Conservation (phyloP, 2,888 invertebrate species). For the Busseola fusca region DNA sequence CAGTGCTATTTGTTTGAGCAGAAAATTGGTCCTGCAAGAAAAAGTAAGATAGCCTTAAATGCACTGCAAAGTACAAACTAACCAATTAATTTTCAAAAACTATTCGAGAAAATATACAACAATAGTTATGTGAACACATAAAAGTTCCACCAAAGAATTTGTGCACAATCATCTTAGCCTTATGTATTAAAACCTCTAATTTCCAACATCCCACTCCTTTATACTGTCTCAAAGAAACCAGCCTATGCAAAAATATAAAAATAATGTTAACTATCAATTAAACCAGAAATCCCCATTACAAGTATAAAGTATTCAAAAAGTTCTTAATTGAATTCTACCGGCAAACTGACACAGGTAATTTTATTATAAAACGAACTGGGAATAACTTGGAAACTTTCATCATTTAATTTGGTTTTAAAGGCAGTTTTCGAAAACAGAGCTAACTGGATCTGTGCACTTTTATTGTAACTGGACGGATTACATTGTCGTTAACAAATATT, state of each 20-base stretch:
- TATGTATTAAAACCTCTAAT: constrained; percentile 22
- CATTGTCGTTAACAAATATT: constrained; percentile 18
- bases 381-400: constrained; percentile 78
- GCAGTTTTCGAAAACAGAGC: constrained; percentile 68
- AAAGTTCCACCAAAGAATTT: constrained; percentile 15
- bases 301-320: constrained; percentile 73
- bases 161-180: constrained; percentile 7
- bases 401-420: constrained; percentile 77
- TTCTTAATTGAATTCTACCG: constrained; percentile 77
- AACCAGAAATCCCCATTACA: constrained; percentile 57
- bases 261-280: constrained; percentile 54
- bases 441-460: constrained; percentile 53
- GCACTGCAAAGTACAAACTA: background rate
- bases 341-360: constrained; percentile 78
- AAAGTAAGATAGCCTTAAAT: background rate
- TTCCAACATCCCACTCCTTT: constrained; percentile 17
- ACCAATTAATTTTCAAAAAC: background rate
- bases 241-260: constrained; percentile 12
- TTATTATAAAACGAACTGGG: constrained; percentile 76
- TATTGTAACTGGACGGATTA: constrained; percentile 32
- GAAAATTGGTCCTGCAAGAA: background rate
- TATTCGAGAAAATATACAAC: background rate
- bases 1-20: background rate
- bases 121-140: constrained; percentile 4
- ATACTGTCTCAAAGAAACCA: constrained; percentile 22